Percentiles rank a stretch among this genome's conserved stretches.
Conservation (phyloP, 2,113 vertebrate genomes). For the Entomyzon cyanotis region DNA sequence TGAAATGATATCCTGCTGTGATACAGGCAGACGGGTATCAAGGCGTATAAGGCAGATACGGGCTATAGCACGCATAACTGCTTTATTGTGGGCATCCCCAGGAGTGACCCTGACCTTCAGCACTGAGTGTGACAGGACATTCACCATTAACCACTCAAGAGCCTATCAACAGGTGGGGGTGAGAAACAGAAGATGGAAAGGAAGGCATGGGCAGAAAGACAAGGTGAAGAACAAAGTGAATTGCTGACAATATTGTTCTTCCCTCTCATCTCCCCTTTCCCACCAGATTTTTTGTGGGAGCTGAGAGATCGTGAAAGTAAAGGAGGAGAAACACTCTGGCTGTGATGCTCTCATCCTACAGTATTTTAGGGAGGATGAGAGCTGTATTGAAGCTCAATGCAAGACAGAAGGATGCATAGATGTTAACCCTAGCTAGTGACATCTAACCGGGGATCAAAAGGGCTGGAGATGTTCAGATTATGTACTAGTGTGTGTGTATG, state of each 20-base stretch:
- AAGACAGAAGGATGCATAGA: background rate
- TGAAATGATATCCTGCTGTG: background rate
- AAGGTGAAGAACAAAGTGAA: background rate
- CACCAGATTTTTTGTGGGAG: background rate
- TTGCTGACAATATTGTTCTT: background rate
- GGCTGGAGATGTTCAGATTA: background rate
- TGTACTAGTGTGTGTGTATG: background rate
- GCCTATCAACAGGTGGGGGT: background rate
- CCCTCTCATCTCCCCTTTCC: background rate
- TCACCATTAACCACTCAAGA: background rate
- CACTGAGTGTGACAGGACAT: background rate
- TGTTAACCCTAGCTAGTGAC: background rate
- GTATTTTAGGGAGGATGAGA: background rate
- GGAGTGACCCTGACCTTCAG: background rate
- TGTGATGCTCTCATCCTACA: background rate
- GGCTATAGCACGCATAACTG: background rate
- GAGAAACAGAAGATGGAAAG: background rate
- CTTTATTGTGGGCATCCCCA: background rate
- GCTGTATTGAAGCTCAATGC: background rate
- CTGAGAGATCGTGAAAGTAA: background rate
- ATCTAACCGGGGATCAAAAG: background rate
- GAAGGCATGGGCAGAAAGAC: background rate
- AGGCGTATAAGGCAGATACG: background rate
- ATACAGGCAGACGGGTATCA: background rate
- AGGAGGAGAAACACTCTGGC: background rate